Conservation (phyloP, 2,888 invertebrate species). For the Tetranychus piercei region DNA sequence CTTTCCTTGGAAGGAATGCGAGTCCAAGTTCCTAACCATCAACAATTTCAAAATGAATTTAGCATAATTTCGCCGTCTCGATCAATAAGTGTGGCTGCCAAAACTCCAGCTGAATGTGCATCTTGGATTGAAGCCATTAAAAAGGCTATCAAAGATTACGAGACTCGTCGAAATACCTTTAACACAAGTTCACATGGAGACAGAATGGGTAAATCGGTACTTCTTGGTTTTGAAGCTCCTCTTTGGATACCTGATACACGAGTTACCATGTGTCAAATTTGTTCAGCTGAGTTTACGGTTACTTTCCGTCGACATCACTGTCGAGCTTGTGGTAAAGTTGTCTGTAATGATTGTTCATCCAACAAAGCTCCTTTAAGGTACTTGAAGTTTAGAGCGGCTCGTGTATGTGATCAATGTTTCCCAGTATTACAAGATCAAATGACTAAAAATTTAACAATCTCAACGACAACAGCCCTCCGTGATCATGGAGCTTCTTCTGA, state of each 20-base stretch:
- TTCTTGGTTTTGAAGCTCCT: constrained; percentile 35
- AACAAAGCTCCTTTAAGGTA: constrained; percentile 40
- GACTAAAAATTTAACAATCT: constrained; percentile 1
- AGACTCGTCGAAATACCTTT: constrained; percentile 25
- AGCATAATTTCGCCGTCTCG: background rate
- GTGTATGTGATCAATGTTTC: constrained; percentile 41
- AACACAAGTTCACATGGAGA: background rate
- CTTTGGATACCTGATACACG: constrained; percentile 43
- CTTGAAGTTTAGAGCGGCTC: constrained; percentile 35
- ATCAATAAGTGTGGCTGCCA: background rate
- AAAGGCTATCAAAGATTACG: constrained; percentile 37
- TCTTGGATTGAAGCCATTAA: constrained; percentile 39
- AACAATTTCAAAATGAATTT: constrained; percentile 9
- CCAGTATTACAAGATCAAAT: constrained; percentile 20
- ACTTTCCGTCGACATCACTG: constrained; percentile 48
- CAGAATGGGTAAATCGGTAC: background rate
- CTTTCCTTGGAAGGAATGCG: constrained; percentile 40
- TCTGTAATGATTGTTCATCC: constrained; percentile 44
- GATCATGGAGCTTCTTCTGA: background rate
- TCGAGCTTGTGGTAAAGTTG: constrained; percentile 47
- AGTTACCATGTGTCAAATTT: constrained; percentile 47
- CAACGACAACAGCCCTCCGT: background rate
- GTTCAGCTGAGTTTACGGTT: constrained; percentile 44
- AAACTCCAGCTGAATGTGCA: constrained; percentile 36
- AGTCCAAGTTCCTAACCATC: constrained; percentile 32